Conservation (phyloP, 2,888 invertebrate genomes). For the Ganaspis brasiliensis region DNA sequence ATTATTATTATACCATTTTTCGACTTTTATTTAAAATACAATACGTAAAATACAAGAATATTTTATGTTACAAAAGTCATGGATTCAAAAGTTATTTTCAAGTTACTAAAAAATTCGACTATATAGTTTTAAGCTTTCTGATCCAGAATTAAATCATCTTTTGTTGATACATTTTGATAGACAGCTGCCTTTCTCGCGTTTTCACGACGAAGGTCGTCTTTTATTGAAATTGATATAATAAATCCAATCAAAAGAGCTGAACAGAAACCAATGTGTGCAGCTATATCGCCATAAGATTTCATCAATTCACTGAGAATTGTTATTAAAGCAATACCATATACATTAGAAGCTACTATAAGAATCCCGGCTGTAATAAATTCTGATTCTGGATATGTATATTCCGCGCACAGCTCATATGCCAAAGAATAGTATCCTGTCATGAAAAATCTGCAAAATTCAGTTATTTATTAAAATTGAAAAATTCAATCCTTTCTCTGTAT, state of each 20-base stretch:
- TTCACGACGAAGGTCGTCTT: conserved; percentile 74
- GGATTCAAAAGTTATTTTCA: no score
- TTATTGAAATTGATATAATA: conserved; percentile 70
- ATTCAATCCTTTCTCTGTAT: no score
- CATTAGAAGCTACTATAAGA: conserved; percentile 83
- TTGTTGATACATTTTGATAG: neutral
- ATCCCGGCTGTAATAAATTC: conserved; percentile 88
- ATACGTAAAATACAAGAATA: no score
- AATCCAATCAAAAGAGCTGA: conserved; percentile 71
- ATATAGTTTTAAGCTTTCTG: no score
- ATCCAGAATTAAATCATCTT: neutral
- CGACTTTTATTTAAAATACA: no score
- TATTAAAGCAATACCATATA: conserved; percentile 75
- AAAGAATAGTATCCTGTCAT: conserved; percentile 89
- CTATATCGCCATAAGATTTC: conserved; percentile 73
- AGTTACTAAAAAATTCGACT: no score
- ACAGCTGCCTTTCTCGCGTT: conserved; percentile 61
- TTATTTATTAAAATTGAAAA: neutral
- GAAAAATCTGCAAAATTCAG: conserved; percentile 83
- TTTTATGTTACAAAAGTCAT: no score
- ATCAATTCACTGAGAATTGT: conserved; percentile 73
- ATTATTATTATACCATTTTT: no score
- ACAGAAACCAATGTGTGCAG: conserved; percentile 75
- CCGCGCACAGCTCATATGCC: conserved; percentile 89
- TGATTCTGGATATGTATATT: conserved; percentile 88